These are phyloP conservation scores for Diabrotica undecimpunctata DNA, from an alignment of 1,140 invertebrate genomes.

Conservation along the genomic window DNA sequence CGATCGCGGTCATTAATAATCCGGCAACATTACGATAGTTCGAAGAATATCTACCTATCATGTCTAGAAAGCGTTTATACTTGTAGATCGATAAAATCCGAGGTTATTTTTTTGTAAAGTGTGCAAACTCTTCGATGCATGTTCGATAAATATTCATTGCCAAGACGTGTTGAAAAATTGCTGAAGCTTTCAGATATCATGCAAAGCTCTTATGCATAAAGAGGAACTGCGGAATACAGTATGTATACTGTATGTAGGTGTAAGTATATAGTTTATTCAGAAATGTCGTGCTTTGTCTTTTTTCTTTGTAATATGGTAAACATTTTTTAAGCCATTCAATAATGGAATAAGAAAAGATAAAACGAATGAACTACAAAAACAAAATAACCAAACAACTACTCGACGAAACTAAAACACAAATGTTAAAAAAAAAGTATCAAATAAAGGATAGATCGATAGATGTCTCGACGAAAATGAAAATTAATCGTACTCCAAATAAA, in stretches of 20 bases:
- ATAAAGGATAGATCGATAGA: too few species aligned
- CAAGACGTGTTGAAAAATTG: conserved; percentile 11
- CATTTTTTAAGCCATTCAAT: too few species aligned
- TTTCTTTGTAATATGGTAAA: too few species aligned
- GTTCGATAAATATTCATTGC: conserved; percentile 13
- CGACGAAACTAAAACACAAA: too few species aligned
- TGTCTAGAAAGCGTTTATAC: conserved; percentile 12
- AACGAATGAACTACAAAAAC: too few species aligned
- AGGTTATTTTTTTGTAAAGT: conserved; percentile 9
- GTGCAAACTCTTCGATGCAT: conserved; percentile 11
- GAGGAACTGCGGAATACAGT: background rate
- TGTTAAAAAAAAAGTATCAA: too few species aligned
- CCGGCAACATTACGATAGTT: background rate
- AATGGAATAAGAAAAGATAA: too few species aligned
- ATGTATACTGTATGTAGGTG: background rate
- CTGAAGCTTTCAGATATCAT: conserved; percentile 3
- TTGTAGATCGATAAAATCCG: conserved; percentile 10
- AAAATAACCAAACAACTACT: too few species aligned
- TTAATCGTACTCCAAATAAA: too few species aligned
- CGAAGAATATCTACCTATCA: background rate
- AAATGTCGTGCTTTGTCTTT: too few species aligned
- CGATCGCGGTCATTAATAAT: too few species aligned
- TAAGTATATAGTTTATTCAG: background rate
- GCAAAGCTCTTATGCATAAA: background rate
- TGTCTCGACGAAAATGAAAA: too few species aligned